Base-by-base conservation (phyloP, 2,113 vertebrate species). In the Sceloporus tristichus region DNA sequence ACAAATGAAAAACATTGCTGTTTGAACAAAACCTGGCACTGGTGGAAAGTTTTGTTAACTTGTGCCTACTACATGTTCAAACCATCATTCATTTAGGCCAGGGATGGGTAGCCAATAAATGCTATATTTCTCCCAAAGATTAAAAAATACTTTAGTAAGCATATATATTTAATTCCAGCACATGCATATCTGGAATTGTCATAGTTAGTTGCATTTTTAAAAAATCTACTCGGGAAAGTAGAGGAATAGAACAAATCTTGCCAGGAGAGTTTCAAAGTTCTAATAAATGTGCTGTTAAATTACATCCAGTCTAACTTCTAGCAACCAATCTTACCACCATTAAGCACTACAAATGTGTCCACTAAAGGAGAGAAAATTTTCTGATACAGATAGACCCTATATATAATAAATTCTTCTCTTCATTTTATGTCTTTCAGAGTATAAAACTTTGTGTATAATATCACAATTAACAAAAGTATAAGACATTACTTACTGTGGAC, bases 241-340 rank as follows among this genome's bases (percentile, higher is more conserved):
- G 65, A 34, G 77, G 84, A 93, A 84, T 6, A 9, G 1, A 48
- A 70, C 23, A 40, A 18, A 53, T 27, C 81, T 85, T 84, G 21
- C 5, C 11, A 86, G 42, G 56, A 0, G 88, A 82, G 74, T 13
- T 8, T 65, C 62, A 88, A 78, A 75, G 11, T 9, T 3, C 13
- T 48, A 6, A 48, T 48, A 48, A 29, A 9, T 79, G 74, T 56
- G 2, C 38, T 62, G 0, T 5, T 74, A 62, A 19, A 1, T 85
- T 82, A 54, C 0, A 10, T 70, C 48, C 88, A 25, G 3, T 29
- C 19, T 74, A 11, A 23, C 65, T 77, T 29, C 11, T 21, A 42
- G 70, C 27, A 40, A 1, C 8, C 29, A 66, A 27, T 1, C n/a
- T 38, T 82, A 89, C 59, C 48, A 68, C 34, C 3, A 0, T 65